Conservation (phyloP, 2,113 vertebrate species). For the Trogon melanurus region DNA sequence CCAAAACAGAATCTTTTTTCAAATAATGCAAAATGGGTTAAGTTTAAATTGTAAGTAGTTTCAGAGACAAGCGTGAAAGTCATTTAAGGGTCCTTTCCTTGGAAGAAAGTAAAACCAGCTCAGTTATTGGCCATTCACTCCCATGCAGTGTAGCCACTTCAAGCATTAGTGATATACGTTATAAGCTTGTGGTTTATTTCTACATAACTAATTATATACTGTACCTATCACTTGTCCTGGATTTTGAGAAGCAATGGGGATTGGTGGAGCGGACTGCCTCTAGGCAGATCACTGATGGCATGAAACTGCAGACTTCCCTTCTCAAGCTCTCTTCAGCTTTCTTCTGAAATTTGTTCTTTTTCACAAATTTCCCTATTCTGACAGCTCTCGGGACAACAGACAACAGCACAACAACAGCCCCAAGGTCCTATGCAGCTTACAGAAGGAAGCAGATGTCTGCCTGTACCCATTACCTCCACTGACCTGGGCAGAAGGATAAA, state of each 20-base stretch:
- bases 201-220: not conserved
- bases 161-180: not conserved
- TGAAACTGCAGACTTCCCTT: not conserved
- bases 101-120: slow-evolving; percentile 20
- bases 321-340: not conserved
- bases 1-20: slow-evolving; percentile 50
- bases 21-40: slow-evolving; percentile 51
- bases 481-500: not conserved
- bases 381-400: not conserved
- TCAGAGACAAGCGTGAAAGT: slow-evolving; percentile 10
- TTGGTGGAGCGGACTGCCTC: not conserved
- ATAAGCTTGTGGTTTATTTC: not conserved
- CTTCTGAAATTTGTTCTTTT: not conserved
- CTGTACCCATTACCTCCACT: not conserved
- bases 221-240: not conserved
- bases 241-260: not conserved
- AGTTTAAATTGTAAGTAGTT: slow-evolving; percentile 22
- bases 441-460: not conserved
- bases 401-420: not conserved
- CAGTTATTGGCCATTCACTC: not conserved
- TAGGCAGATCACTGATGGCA: not conserved
- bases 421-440: not conserved
- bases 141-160: not conserved
- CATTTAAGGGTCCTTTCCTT: not conserved
- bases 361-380: not conserved